Evolutionary conservation across 2,888 invertebrate genomes (phyloP).

Genomic region (Ellobium chinense): DNA sequence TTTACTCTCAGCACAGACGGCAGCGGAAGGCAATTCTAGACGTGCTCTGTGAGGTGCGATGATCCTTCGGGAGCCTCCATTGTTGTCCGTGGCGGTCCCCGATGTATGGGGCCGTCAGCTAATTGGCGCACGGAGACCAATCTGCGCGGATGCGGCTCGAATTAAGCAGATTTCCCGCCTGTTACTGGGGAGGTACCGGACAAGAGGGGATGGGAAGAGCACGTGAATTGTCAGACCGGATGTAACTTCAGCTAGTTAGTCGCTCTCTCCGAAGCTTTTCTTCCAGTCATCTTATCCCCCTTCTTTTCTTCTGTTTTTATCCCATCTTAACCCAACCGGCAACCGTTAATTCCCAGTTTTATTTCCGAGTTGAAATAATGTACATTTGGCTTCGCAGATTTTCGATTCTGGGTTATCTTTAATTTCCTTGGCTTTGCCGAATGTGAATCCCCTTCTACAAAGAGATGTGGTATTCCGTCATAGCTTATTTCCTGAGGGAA

Average conservation of each 20-base stretch:
- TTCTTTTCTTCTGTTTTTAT: too few relatives aligned
- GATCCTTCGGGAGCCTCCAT: neutral
- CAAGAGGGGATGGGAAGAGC: neutral
- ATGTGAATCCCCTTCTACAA: too few relatives aligned
- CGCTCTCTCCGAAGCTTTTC: too few relatives aligned
- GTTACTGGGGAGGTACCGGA: neutral
- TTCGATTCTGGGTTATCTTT: too few relatives aligned
- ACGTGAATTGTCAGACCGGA: neutral
- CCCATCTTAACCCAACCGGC: too few relatives aligned
- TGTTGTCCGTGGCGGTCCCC: neutral
- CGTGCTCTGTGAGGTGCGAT: neutral
- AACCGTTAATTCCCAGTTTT: neutral
- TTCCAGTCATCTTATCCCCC: too few relatives aligned
- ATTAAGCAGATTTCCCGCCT: slow-evolving; percentile 5
- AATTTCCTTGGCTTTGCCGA: too few relatives aligned
- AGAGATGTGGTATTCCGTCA: too few relatives aligned
- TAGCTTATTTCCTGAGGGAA: too few relatives aligned
- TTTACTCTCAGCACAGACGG: neutral
- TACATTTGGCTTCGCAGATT: too few relatives aligned
- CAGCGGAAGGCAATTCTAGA: slow-evolving; percentile 22
- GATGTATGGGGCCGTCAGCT: neutral
- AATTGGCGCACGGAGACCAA: slow-evolving; percentile 28
- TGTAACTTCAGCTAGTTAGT: neutral
- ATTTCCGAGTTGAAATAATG: too few relatives aligned
- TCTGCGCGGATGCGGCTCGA: slow-evolving; percentile 3